A percentile compares a stretch with the other conserved stretches of the same genome.
Evolutionary conservation across 2,113 vertebrate species (phyloP).

Genomic region (Myocastor coypus): DNA sequence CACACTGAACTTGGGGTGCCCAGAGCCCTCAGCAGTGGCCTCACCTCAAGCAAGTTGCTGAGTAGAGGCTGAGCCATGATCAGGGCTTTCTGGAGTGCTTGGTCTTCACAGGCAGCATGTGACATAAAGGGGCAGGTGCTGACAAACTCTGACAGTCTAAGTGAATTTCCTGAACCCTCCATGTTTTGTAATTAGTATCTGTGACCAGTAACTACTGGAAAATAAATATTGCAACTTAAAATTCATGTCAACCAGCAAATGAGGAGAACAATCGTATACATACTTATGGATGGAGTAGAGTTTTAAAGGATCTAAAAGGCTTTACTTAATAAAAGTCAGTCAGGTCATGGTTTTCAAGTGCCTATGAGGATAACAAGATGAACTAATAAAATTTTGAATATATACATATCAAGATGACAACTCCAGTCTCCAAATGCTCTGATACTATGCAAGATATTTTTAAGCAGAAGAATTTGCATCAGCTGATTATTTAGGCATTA

Average conservation of each 20-base stretch:
- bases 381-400: conserved; percentile 34
- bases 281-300: background rate
- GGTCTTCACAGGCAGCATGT: background rate
- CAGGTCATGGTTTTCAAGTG: background rate
- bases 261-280: background rate
- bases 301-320: background rate
- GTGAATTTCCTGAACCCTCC: background rate
- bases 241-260: background rate
- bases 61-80: background rate
- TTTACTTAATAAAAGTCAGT: background rate
- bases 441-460: background rate
- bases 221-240: background rate
- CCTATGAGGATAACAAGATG: background rate
- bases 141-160: background rate
- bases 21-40: background rate
- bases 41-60: background rate
- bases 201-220: background rate
- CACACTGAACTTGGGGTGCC: background rate
- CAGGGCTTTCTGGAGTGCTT: background rate
- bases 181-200: background rate
- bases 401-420: background rate
- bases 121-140: background rate
- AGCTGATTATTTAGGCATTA: background rate
- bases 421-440: background rate
- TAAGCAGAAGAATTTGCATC: background rate